Base-by-base conservation (phyloP, 1,140 invertebrate species). In the Aethina tumida region DNA sequence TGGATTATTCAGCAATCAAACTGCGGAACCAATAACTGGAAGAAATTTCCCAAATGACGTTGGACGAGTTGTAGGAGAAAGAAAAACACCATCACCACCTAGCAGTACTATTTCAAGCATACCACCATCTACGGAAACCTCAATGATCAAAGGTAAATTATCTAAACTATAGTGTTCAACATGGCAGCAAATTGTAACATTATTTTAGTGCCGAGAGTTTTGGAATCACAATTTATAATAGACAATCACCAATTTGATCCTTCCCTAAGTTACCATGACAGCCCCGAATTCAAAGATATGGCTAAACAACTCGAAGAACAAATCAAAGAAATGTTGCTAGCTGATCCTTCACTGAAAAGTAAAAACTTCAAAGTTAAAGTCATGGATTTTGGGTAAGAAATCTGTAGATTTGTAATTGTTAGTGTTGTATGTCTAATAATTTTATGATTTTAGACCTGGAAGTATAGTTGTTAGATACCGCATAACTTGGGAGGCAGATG, bases 181-280 rank as follows among this genome's bases (percentile, higher is more conserved):
- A n/a, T n/a, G n/a, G n/a, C n/a, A n/a, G n/a, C n/a, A n/a, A 28
- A 12, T 40, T 35, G 12, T 27, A 8, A 34, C 42, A 58, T 58
- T 56, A 45, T 68, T 67, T 51, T 61, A 70, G 78, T 83, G 40
- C 75, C 79, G 35, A 63, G 71, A 53, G 73, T 74, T 6, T 44
- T 83, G 13, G 75, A 84, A 54, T 78, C 79, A 5, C 66, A 74
- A 53, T 49, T 84, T 8, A 73, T 60, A 28, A 68, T 86, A 10
- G 74, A 79, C 39, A 75, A 81, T 52, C 64, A 77, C 35, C 60
- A 72, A 25, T 84, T 73, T 58, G 63, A 67, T 12, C 56, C 68
- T 3, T 70, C 67, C 7, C 62, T 84, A 8, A 50, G 60, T 20
- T 64, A 81, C 50, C 61, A 63, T 7, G 74, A 75, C 19, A 79